Evolutionary conservation across 2,888 invertebrate species (phyloP), one percentile per base, ranked within the genome.

Genomic region (Atrina japonica): DNA sequence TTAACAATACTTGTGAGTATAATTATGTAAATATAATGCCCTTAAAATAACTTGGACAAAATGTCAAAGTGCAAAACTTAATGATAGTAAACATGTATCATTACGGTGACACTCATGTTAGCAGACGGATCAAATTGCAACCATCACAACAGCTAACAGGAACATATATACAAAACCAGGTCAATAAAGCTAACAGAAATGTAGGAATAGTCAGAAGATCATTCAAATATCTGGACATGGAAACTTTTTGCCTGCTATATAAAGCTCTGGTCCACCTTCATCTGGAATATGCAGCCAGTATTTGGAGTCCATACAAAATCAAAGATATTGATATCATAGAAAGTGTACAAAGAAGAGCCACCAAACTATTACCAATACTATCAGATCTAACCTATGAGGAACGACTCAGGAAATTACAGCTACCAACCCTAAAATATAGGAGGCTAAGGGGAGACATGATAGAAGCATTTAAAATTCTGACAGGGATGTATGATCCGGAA

Each of bases 361-460:
- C 55, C 16, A 61, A 53, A 52, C 14, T 66, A 25, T 14, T 55
- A 30, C 49, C 27, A 25, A 18, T 1, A 14, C 16, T 66, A 14
- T 47, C 14, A 35, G 11, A 71, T 14, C n/a, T 53, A 21, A 9
- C 27, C 9, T 71, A 56, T 29, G 16, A 7, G 29, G 45, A 72
- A 3, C 14, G 66, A 5, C 50, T 71, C n/a, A 16, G 43, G 30
- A 18, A 18, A 27, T 18, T 71, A 14, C 61, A 18, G 18, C 25
- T 71, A 18, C 69, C 69, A 27, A 43, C 56, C 9, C 35, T 69
- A 9, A 23, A 18, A 16, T 63, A 63, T 27, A 35, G 63, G 2
- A 52, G 69, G 14, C 14, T 52, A 27, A 23, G 63, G n/a, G 53
- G 55, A 11, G 69, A 63, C 40, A 52, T 69, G 43, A 69, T 63